These are phyloP conservation scores for Glyptemys insculpta DNA, from an alignment of 2,797 vertebrate genomes.

Conservation along the genomic window DNA sequence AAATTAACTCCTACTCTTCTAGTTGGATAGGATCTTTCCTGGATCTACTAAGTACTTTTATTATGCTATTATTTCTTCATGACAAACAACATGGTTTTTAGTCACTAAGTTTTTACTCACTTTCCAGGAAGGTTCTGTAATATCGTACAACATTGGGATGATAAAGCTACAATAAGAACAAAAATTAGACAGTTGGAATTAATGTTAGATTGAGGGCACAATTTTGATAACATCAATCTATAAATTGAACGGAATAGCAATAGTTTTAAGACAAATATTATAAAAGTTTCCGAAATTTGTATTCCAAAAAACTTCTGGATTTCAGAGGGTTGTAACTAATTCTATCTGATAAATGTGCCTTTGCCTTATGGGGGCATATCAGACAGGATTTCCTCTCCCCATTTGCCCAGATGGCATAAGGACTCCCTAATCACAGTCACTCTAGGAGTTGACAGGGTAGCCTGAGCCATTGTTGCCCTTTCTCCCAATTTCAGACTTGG, in stretches of 20 bases:
- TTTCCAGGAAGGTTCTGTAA: constrained; percentile 94
- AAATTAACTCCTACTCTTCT: background rate
- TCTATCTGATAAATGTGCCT: background rate
- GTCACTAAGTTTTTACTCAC: constrained; percentile 80
- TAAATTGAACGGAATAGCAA: background rate
- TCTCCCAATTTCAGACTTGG: background rate
- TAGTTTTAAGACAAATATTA: background rate
- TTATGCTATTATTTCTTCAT: background rate
- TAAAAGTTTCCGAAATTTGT: background rate
- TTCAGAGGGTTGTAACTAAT: background rate
- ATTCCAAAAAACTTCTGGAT: background rate
- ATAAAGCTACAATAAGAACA: constrained; percentile 84
- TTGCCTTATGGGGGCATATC: background rate
- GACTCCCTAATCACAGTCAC: background rate
- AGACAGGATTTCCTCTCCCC: background rate
- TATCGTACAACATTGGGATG: constrained; percentile 93
- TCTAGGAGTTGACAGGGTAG: background rate
- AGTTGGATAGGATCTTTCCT: background rate
- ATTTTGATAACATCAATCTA: background rate
- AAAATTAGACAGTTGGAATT: constrained; percentile 23
- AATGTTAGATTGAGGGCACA: constrained; percentile 4
- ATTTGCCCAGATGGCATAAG: background rate
- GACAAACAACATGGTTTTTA: background rate
- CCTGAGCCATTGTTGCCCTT: background rate
- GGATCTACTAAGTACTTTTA: background rate